These are phyloP conservation scores for Spodoptera frugiperda DNA, from an alignment of 1,140 invertebrate genomes.

Conservation along the genomic window DNA sequence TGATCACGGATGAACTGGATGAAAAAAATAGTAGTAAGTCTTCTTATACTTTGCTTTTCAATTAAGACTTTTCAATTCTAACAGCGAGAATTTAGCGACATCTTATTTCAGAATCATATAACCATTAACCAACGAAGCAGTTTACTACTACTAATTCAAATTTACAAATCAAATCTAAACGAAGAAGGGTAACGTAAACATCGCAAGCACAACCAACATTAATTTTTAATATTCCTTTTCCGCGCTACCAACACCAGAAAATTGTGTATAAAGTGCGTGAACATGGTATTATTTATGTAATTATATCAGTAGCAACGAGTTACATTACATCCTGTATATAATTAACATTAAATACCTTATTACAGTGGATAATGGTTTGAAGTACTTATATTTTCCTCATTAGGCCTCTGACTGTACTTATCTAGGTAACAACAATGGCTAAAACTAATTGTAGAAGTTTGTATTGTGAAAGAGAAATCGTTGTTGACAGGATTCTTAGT, in stretches of 20 bases:
- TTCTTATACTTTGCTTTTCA: too few species aligned
- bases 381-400: conserved; percentile 72
- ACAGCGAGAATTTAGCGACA: too few species aligned
- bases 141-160: not conserved
- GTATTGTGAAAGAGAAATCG: too few species aligned
- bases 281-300: conserved; percentile 70
- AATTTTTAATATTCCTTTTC: conserved; percentile 60
- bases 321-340: conserved; percentile 74
- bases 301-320: conserved; percentile 70
- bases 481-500: too few species aligned
- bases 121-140: not conserved
- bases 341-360: conserved; percentile 83
- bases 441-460: too few species aligned
- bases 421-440: not conserved
- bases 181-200: conserved; percentile 6
- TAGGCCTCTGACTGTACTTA: conserved; percentile 42
- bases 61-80: too few species aligned
- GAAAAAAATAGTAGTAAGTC: too few species aligned
- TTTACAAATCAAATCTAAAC: conserved; percentile 14
- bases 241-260: conserved; percentile 76
- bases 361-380: conserved; percentile 74
- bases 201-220: not conserved
- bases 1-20: too few species aligned
- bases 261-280: conserved; percentile 67
- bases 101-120: too few species aligned